Evolutionary conservation across 2,797 vertebrate species (phyloP).

Genomic region (Otolemur crassicaudatus): DNA sequence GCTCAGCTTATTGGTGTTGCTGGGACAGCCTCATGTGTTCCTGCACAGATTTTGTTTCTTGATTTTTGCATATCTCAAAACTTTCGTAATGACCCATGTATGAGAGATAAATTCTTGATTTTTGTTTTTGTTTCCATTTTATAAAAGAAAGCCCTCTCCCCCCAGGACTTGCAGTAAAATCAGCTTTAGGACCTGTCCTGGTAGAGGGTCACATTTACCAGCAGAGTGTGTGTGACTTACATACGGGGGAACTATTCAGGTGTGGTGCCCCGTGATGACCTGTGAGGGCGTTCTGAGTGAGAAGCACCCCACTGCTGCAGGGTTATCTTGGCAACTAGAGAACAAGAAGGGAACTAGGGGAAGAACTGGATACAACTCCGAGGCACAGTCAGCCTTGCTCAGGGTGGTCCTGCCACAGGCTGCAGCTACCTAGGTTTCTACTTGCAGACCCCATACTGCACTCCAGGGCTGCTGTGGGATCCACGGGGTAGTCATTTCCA

Average conservation of each 20-base stretch:
- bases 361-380: not conserved
- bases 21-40: too few species aligned
- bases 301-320: not conserved
- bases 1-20: too few species aligned
- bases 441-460: not conserved
- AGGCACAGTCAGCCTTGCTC: not conserved
- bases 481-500: not conserved
- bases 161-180: not conserved
- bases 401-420: not conserved
- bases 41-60: too few species aligned
- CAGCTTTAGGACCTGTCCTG: not conserved
- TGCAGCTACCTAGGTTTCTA: not conserved
- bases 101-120: not conserved
- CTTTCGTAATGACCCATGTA: not conserved
- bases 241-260: not conserved
- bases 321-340: not conserved
- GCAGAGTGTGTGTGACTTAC: not conserved
- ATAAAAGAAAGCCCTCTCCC: not conserved
- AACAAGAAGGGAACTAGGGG: not conserved
- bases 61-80: too few species aligned
- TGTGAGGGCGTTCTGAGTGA: slow-evolving; percentile 5
- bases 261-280: not conserved
- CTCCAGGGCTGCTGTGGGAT: not conserved
- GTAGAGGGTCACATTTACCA: not conserved
- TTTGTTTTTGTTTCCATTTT: not conserved